These are phyloP conservation scores for Oscheius onirici DNA, from an alignment of 2,888 invertebrate species.

Conservation along the genomic window DNA sequence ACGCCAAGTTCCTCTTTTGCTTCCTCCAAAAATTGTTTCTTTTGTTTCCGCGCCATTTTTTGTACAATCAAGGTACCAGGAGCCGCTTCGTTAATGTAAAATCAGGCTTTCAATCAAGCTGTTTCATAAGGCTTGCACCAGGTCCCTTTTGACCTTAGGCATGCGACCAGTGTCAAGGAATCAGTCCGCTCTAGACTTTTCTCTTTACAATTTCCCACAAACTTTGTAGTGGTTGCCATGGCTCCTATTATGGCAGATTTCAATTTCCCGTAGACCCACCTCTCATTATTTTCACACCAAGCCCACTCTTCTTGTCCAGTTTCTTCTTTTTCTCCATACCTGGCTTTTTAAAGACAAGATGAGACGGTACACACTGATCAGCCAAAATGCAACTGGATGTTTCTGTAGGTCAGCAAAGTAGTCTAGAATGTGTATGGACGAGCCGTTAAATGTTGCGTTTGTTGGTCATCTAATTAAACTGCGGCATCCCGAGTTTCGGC, in stretches of 20 bases:
- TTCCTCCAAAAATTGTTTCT: too few species aligned
- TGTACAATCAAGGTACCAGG: too few species aligned
- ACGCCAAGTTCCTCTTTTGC: too few species aligned
- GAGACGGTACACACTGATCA: constrained; percentile 22
- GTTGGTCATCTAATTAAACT: background rate
- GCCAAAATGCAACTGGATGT: constrained; percentile 11
- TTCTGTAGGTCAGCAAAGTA: constrained; percentile 16
- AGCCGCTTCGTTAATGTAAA: constrained; percentile 5
- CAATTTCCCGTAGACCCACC: too few species aligned
- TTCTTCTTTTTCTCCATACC: background rate
- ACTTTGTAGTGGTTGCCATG: constrained; percentile 10
- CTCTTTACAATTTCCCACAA: background rate
- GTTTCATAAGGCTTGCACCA: background rate
- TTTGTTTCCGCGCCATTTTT: too few species aligned
- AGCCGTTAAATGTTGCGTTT: too few species aligned
- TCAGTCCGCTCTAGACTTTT: background rate
- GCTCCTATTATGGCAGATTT: background rate
- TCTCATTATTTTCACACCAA: too few species aligned
- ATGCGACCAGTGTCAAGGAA: background rate
- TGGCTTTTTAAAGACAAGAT: background rate
- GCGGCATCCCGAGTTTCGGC: background rate
- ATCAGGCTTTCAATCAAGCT: constrained; percentile 11
- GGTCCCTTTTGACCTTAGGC: background rate
- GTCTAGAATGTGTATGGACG: too few species aligned
- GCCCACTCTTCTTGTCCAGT: too few species aligned